Conservation (phyloP, 2,888 invertebrate species). For the Dysmachus trigonus region DNA sequence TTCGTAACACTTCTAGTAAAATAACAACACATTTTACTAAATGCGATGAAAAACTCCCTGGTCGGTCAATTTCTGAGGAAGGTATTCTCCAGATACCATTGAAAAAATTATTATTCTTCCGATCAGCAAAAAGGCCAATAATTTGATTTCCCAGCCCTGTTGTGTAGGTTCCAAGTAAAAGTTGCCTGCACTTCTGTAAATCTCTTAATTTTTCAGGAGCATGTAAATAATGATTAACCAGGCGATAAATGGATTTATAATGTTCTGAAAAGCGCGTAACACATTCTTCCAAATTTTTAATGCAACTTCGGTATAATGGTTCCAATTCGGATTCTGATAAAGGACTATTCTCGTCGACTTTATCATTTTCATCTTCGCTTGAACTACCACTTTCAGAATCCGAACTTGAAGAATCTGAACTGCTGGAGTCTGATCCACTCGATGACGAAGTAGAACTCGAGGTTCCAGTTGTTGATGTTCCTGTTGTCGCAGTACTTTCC, state of each 20-base stretch:
- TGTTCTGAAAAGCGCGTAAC: conserved; percentile 87
- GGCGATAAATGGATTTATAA: conserved; percentile 90
- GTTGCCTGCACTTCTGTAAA: conserved; percentile 74
- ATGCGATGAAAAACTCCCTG: conserved; percentile 91
- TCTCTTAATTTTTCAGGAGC: conserved; percentile 74
- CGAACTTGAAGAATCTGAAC: conserved; percentile 66
- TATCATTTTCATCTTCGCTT: conserved; percentile 52
- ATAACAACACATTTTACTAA: conserved; percentile 86
- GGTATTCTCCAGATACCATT: conserved; percentile 95
- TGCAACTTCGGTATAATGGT: conserved; percentile 73
- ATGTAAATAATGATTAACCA: conserved; percentile 84
- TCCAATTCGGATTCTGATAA: conserved; percentile 58
- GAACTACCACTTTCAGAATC: conserved; percentile 65
- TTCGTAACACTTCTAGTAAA: conserved; percentile 81
- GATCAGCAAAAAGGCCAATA: conserved; percentile 84
- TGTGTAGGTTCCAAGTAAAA: conserved; percentile 75
- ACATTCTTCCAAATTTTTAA: conserved; percentile 85
- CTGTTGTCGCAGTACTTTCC: conserved; percentile 64
- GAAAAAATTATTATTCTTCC: conserved; percentile 87
- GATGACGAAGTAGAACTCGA: conserved; percentile 64
- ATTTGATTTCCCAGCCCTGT: conserved; percentile 74
- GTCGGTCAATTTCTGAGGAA: conserved; percentile 86
- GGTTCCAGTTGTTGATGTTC: conserved; percentile 59
- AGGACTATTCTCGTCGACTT: conserved; percentile 53
- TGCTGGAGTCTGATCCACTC: conserved; percentile 64